Conservation (phyloP, 2,113 vertebrate genomes). For the Ptyas mucosa region DNA sequence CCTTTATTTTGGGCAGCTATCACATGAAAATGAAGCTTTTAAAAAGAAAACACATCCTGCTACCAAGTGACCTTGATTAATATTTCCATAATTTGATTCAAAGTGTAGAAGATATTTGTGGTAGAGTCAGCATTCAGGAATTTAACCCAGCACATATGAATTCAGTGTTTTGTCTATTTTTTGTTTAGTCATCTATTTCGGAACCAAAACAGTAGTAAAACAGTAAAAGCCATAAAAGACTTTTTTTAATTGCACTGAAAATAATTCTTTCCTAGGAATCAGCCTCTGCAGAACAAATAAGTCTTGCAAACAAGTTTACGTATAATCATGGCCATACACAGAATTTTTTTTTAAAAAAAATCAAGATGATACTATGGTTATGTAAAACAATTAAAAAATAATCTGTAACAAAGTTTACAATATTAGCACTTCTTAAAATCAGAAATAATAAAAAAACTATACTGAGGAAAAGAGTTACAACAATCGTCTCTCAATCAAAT, state of each 20-base stretch:
- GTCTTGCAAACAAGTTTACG: fast-evolving
- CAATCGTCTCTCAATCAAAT: slow-evolving; percentile 8
- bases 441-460: not conserved
- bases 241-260: slow-evolving; percentile 13
- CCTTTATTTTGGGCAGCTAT: not conserved
- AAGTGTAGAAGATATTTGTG: not conserved
- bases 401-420: not conserved
- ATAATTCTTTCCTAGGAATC: not conserved
- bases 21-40: not conserved
- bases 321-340: not conserved
- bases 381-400: not conserved
- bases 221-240: not conserved
- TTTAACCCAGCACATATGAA: not conserved
- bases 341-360: not conserved
- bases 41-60: not conserved
- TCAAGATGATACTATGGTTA: not conserved
- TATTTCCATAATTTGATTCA: not conserved
- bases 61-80: not conserved
- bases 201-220: not conserved
- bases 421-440: not conserved
- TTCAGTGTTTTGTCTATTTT: not conserved
- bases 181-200: not conserved
- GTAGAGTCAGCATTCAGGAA: not conserved
- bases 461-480: not conserved
- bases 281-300: not conserved